Base-by-base conservation (phyloP, 35 echinoderm and acorn worm genomes). In the Acanthaster planci region DNA sequence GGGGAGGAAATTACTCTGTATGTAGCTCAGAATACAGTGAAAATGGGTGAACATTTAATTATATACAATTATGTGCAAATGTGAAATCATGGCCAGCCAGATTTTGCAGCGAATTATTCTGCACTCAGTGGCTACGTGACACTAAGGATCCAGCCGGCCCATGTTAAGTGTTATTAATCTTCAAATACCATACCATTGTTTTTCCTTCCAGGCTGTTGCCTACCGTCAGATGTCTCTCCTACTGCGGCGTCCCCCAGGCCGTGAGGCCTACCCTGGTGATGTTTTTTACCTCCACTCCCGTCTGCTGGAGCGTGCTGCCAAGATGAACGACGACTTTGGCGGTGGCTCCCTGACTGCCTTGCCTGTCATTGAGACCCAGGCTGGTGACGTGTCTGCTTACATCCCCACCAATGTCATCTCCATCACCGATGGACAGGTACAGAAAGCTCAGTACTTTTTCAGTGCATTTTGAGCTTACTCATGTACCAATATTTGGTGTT, bases 361-460 rank as follows among this genome's bases (percentile, higher is more conserved):
- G 68, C 95, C 95, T 21, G 88, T 97, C 76, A 97, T 97, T 88
- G 95, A 97, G 81, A 97, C 95, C 72, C 95, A 97, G 84, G 95
- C 95, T 88, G 95, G 95, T 91, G 95, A 97, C 87, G 95, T 97
- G 84, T 97, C 95, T 37, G 95, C 95, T 84, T 97, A 97, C 85
- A 97, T 97, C 88, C 95, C 95, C 56, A 97, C 95, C 67, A 97
- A 97, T 88, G 95, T 97, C 50, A 97, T 97, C 88, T 97, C 95
- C 42, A 97, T 97, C 80, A 97, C 95, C 84, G 95, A 97, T 82
- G 95, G 95, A 87, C 95, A 97, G 95, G 95, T 97, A 82, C 51
- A 52, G 38, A 47, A 47, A 47, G 4, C 42, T 47, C 42, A n/a
- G n/a, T n/a, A n/a, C n/a, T n/a, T n/a, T n/a, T n/a, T n/a, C n/a